Base-by-base conservation (phyloP, 2,888 invertebrate species). In the Halictus ligatus region DNA sequence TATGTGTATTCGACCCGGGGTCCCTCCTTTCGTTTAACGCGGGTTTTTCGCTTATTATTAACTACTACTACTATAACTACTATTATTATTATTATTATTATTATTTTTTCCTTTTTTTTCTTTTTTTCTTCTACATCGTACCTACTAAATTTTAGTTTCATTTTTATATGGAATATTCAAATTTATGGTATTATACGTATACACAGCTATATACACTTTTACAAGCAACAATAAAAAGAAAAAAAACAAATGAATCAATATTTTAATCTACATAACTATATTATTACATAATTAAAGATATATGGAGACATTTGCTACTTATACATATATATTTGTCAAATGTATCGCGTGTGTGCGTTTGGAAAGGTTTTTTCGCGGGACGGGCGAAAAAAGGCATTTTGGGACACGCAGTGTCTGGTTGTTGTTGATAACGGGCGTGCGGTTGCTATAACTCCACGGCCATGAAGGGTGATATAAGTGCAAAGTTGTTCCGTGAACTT, bases 161-260 rank as follows among this genome's bases (percentile, higher is more conserved):
- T 94, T 94, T 94, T 94, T 94, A 93, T 94, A 94, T 93, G 89
- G 88, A 91, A 91, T 91, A 91, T 88, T 87, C 92, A 90, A 94
- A 93, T 94, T 94, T 94, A 94, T 93, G 93, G 93, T 94, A 94
- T 93, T 94, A 92, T 93, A 94, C 93, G 91, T 94, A 92, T 94
- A 94, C 92, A 94, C 94, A 93, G 93, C 92, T 94, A 93, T 93
- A 94, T 93, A 94, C 94, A 94, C 92, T 93, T 94, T 94, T 94
- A 94, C 93, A 94, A 92, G 43, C 83, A 91, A 91, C 83, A 89
- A 85, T 87, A 86, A 86, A 84, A 92, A 88, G 84, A 83, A 90
- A 90, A 93, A 94, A 94, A 93, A 94, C 93, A 94, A 94, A 94
- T 93, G 88, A 89, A 83, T 83, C 88, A 90, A 94, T 94, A 94